Conservation (phyloP, 92 coral and sea anemone species). For the Porites lobata region DNA sequence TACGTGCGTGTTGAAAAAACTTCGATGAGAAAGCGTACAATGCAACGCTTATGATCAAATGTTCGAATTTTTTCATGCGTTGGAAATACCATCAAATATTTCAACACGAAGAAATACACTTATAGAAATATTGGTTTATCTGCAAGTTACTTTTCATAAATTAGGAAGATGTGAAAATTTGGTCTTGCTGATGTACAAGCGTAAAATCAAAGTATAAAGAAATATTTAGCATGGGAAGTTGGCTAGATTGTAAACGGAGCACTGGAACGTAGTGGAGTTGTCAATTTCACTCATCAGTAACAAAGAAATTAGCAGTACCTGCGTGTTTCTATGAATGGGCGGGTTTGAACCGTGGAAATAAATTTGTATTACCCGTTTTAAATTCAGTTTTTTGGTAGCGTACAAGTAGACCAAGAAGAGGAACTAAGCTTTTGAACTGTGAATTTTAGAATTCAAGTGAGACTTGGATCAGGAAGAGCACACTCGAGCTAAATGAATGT, state of each 20-base stretch:
- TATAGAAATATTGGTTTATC: neutral
- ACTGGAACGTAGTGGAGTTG: neutral
- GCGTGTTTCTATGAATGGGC: slow-evolving; percentile 25
- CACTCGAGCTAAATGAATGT: slow-evolving; percentile 2
- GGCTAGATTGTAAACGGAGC: neutral
- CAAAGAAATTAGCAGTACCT: slow-evolving; percentile 14
- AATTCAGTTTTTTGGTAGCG: neutral
- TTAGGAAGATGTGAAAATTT: neutral
- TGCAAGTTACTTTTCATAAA: neutral
- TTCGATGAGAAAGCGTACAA: slow-evolving; percentile 17
- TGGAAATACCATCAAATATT: no score
- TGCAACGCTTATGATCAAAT: slow-evolving; percentile 1
- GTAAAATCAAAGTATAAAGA: neutral
- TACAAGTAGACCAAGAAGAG: no score
- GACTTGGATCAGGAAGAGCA: neutral
- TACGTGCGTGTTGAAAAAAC: neutral
- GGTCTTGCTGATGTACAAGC: no score
- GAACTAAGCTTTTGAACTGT: no score
- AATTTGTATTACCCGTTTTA: slow-evolving; percentile 13
- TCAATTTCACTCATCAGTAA: slow-evolving; percentile 1
- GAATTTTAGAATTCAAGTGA: neutral
- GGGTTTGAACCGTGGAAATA: slow-evolving; percentile 8
- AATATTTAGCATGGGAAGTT: neutral
- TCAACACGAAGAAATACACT: no score
- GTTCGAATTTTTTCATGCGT: neutral